Evolutionary conservation across 2,113 vertebrate genomes (phyloP).

Genomic region (Prunella fulvescens): DNA sequence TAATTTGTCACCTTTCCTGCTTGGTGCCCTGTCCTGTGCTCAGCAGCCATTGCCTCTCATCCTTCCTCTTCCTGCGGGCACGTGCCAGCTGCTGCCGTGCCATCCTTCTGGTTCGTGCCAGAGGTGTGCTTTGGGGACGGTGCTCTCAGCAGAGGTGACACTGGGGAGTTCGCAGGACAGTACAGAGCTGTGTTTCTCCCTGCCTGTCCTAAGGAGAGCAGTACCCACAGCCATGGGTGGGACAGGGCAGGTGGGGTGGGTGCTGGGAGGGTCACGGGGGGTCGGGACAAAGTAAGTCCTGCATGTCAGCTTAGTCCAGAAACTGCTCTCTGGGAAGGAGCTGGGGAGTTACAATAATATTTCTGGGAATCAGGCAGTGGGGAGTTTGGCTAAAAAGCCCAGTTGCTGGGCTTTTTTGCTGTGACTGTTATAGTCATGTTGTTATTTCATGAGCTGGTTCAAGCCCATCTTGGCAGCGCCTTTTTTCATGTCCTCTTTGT

Average conservation of each 20-base stretch:
- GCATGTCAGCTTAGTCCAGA: neutral
- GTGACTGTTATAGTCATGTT: neutral
- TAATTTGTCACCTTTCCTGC: neutral
- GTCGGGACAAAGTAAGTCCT: neutral
- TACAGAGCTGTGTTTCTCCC: neutral
- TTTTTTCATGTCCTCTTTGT: neutral
- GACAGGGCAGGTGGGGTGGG: fast-evolving
- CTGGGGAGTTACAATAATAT: neutral
- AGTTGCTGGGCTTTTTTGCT: neutral
- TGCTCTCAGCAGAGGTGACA: neutral
- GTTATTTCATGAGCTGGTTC: neutral
- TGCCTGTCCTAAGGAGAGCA: fast-evolving
- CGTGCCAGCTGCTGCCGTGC: neutral
- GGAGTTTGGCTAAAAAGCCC: neutral
- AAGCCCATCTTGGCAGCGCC: neutral
- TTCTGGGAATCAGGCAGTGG: neutral
- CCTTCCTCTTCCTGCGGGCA: fast-evolving
- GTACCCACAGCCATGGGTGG: neutral
- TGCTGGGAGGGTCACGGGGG: neutral
- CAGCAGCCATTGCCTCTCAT: neutral
- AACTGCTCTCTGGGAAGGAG: neutral
- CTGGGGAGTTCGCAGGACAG: neutral
- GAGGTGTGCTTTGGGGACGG: neutral
- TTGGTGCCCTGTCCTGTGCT: neutral
- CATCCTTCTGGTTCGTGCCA: neutral